These are phyloP conservation scores for Actinemys pallida DNA, from an alignment of 2,113 vertebrate genomes.

Conservation along the genomic window DNA sequence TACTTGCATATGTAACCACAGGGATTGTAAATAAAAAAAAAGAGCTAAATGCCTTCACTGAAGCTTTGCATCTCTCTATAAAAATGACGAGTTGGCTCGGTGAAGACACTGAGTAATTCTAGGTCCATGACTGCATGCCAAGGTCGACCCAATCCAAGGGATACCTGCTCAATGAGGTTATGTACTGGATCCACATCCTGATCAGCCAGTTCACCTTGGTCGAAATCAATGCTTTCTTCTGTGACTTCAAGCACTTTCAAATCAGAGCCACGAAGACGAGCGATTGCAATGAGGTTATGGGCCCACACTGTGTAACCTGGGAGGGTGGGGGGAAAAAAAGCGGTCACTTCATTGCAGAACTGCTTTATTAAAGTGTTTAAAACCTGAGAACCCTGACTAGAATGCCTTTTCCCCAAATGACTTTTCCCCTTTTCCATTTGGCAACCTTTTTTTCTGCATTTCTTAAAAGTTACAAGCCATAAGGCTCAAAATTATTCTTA, in stretches of 20 bases:
- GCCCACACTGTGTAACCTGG: slow-evolving; percentile 97
- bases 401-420: not conserved
- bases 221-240: slow-evolving; percentile 98
- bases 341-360: not conserved
- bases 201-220: slow-evolving; percentile 92
- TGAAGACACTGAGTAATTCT: slow-evolving; percentile 89
- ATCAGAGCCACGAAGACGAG: slow-evolving; percentile 94
- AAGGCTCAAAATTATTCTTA: not conserved
- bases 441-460: not conserved
- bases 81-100: slow-evolving; percentile 96
- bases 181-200: slow-evolving; percentile 95
- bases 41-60: slow-evolving; percentile 94
- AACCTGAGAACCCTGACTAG: not conserved
- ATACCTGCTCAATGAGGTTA: slow-evolving; percentile 97
- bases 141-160: slow-evolving; percentile 91
- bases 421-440: not conserved
- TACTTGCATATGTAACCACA: slow-evolving; percentile 91
- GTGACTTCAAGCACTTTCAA: slow-evolving; percentile 94
- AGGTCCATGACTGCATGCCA: slow-evolving; percentile 96
- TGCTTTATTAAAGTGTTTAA: not conserved
- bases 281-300: slow-evolving; percentile 97
- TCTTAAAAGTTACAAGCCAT: not conserved
- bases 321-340: not conserved
- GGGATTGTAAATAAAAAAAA: slow-evolving; percentile 80
- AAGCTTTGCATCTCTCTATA: slow-evolving; percentile 97